A percentile compares a stretch with the other conserved stretches of the same genome.
phyloP scores from a whole-genome alignment of 2,797 vertebrate species.

The Kryptopterus vitreolus region DNA sequence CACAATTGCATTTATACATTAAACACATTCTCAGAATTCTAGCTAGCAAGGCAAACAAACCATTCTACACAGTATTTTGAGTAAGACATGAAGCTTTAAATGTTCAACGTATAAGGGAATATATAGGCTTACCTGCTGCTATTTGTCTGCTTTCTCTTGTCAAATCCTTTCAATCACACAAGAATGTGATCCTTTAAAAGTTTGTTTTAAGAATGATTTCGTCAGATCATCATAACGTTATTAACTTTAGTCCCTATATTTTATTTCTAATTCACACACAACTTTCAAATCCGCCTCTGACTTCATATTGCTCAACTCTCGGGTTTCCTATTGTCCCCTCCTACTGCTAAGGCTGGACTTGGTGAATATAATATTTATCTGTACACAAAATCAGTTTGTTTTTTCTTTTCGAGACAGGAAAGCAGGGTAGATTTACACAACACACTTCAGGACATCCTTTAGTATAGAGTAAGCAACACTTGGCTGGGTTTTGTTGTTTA shows the following conservation, averaged over 20 bases:
- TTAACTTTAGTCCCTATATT: neutral
- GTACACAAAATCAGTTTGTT: constrained; percentile 32
- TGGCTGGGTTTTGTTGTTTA: neutral
- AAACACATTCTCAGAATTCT: neutral
- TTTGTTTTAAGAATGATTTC: neutral
- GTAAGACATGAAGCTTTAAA: neutral
- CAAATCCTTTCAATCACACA: neutral
- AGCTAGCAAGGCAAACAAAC: neutral
- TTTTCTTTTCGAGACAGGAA: constrained; percentile 4
- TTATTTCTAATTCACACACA: neutral
- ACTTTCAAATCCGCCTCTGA: neutral
- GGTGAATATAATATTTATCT: constrained; percentile 31
- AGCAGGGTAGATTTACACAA: constrained; percentile 25
- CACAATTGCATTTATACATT: neutral
- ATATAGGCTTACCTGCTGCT: constrained; percentile 23
- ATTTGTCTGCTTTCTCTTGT: neutral
- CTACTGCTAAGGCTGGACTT: constrained; percentile 32
- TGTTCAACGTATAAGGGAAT: neutral
- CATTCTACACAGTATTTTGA: neutral
- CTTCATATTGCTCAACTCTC: neutral
- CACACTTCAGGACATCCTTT: neutral
- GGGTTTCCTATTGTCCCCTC: constrained; percentile 20
- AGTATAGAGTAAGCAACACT: neutral
- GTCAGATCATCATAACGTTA: neutral
- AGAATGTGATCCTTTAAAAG: neutral